These are phyloP conservation scores for Amblyopsis rosae DNA, from an alignment of 2,113 vertebrate genomes.

Conservation along the genomic window DNA sequence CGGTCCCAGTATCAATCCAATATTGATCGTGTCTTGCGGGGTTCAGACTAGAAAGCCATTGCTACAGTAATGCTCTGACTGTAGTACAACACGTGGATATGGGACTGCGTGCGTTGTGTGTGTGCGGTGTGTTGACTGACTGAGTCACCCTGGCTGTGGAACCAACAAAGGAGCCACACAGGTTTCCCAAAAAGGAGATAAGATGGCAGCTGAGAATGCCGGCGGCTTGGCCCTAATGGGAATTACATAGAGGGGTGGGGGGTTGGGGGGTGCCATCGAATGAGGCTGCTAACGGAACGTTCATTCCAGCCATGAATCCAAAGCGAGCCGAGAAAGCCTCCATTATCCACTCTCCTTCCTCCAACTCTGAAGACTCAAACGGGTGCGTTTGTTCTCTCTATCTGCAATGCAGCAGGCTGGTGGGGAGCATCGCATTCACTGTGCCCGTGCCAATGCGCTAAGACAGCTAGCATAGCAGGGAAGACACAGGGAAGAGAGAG, in stretches of 20 bases:
- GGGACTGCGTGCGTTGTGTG: conserved; percentile 9
- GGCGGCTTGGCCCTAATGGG: conserved; percentile 47
- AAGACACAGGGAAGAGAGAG: conserved; percentile 22
- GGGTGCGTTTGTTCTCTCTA: conserved; percentile 64
- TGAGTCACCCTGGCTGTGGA: conserved; percentile 33
- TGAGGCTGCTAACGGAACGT: conserved; percentile 37
- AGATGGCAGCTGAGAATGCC: conserved; percentile 68
- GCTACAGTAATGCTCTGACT: conserved; percentile 11
- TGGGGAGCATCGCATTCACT: conserved; percentile 50
- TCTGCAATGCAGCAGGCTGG: conserved; percentile 76
- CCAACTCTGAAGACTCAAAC: conserved; percentile 55
- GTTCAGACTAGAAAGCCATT: conserved; percentile 7
- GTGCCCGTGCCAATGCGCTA: conserved; percentile 56
- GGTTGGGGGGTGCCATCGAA: conserved; percentile 27
- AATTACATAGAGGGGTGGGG: background rate
- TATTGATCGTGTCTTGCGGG: conserved; percentile 17
- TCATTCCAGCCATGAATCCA: conserved; percentile 45
- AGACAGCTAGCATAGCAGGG: conserved; percentile 26
- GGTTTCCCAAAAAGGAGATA: conserved; percentile 62
- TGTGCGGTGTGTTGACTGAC: conserved; percentile 4
- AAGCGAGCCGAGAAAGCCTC: conserved; percentile 19
- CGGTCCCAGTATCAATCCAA: conserved; percentile 8
- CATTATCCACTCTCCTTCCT: background rate
- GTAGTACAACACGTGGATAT: conserved; percentile 10
- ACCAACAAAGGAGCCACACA: conserved; percentile 42